Conservation (phyloP, 2,888 invertebrate genomes). For the Disparrhopalites patrizii region DNA sequence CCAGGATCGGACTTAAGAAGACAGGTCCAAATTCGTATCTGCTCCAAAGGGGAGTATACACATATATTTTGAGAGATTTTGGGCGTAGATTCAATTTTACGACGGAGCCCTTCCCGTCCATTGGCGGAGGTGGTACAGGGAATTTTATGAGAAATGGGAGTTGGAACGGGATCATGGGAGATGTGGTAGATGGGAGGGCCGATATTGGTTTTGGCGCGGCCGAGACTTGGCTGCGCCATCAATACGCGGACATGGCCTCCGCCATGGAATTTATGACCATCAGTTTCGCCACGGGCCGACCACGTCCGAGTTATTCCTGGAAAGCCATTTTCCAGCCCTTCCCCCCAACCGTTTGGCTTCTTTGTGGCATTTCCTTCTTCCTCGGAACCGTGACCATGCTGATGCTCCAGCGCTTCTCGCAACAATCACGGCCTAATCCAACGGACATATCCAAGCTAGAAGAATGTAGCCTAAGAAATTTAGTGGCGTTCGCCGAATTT, state of each 20-base stretch:
- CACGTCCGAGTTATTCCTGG: neutral
- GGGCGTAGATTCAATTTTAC: neutral
- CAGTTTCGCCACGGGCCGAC: neutral
- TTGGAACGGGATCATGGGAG: neutral
- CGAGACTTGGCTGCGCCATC: neutral
- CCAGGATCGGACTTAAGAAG: neutral
- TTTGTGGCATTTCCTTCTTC: neutral
- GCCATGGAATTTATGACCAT: conserved; percentile 1
- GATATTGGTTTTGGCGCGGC: neutral
- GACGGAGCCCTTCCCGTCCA: neutral
- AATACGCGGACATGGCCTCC: neutral
- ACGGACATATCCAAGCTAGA: too few relatives aligned
- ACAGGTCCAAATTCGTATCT: neutral
- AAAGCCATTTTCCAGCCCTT: neutral
- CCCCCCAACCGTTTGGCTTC: neutral
- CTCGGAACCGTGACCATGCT: neutral
- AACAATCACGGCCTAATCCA: too few relatives aligned
- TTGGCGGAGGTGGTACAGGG: neutral
- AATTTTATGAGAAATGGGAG: neutral
- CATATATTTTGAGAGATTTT: neutral
- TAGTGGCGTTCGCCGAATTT: too few relatives aligned
- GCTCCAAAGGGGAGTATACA: neutral
- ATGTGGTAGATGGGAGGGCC: neutral
- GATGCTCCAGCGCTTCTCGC: too few relatives aligned
- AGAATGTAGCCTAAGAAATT: too few relatives aligned